Conservation (phyloP, 2,113 vertebrate species). For the Leucopsar rothschildi region DNA sequence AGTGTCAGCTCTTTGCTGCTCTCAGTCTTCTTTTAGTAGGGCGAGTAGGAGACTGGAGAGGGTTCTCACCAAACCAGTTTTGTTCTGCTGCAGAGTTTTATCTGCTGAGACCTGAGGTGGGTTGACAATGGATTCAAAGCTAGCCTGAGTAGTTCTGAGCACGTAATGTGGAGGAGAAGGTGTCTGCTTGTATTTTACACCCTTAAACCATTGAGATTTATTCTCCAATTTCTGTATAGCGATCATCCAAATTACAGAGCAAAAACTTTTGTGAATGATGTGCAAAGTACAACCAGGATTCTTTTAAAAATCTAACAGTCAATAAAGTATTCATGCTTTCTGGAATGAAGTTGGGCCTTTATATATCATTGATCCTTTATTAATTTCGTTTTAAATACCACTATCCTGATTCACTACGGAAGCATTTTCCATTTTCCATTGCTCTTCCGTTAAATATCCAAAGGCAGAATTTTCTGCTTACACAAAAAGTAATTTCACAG, state of each 20-base stretch:
- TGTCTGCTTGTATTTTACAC: not conserved
- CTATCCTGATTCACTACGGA: constrained; percentile 18
- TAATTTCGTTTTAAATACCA: constrained; percentile 54
- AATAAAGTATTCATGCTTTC: constrained; percentile 49
- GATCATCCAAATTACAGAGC: constrained; percentile 22
- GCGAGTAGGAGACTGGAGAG: not conserved
- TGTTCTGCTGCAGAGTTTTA: not conserved
- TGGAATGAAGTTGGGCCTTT: constrained; percentile 6
- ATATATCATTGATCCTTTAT: constrained; percentile 57
- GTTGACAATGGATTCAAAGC: not conserved
- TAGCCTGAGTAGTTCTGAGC: not conserved
- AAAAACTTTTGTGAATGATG: constrained; percentile 20
- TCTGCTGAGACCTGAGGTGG: not conserved
- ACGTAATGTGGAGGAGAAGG: not conserved
- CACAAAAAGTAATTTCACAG: constrained; percentile 58
- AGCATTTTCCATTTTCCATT: constrained; percentile 50
- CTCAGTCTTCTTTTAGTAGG: not conserved
- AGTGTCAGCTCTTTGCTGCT: not conserved
- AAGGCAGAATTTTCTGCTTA: constrained; percentile 40
- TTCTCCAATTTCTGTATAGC: not conserved
- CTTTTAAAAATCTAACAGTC: constrained; percentile 21
- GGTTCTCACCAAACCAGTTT: not conserved
- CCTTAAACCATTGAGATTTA: not conserved
- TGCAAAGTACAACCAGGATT: not conserved
- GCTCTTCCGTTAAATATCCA: constrained; percentile 36